A percentile compares a stretch with the other conserved stretches of the same genome.
Conservation (phyloP, 2,113 vertebrate species). For the Pelodiscus sinensis region DNA sequence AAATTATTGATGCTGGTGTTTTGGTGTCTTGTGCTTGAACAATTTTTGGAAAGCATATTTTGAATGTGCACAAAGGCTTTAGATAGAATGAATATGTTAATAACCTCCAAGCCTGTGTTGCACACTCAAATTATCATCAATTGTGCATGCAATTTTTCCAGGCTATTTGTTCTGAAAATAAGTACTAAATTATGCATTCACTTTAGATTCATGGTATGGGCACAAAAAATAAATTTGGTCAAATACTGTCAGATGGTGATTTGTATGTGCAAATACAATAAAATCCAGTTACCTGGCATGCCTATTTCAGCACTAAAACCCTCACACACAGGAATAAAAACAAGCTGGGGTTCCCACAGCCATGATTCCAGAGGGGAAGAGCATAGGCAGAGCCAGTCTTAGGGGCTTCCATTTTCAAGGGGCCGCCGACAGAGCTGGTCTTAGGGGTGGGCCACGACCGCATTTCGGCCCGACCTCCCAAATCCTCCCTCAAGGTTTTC, state of each 20-base stretch:
- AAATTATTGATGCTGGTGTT: conserved; percentile 1
- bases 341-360: neutral
- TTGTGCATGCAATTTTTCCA: conserved; percentile 80
- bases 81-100: conserved; percentile 73
- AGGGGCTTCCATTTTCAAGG: too few species aligned
- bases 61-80: conserved; percentile 71
- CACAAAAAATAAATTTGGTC: conserved; percentile 63
- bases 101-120: conserved; percentile 52
- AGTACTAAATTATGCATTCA: conserved; percentile 77
- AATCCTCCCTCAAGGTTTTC: too few species aligned
- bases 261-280: conserved; percentile 69
- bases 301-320: conserved; percentile 20
- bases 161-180: conserved; percentile 80
- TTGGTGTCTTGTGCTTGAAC: conserved; percentile 11
- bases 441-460: too few species aligned
- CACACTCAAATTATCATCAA: conserved; percentile 78
- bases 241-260: conserved; percentile 71
- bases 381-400: too few species aligned
- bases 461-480: too few species aligned
- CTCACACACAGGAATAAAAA: neutral
- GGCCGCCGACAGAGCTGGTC: too few species aligned
- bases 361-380: neutral
- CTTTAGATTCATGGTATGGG: conserved; percentile 36
- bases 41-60: conserved; percentile 48
- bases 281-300: conserved; percentile 24